A percentile compares a stretch with the other conserved stretches of the same genome.
phyloP scores from a whole-genome alignment of 1,140 invertebrate species.

The Solen grandis region DNA sequence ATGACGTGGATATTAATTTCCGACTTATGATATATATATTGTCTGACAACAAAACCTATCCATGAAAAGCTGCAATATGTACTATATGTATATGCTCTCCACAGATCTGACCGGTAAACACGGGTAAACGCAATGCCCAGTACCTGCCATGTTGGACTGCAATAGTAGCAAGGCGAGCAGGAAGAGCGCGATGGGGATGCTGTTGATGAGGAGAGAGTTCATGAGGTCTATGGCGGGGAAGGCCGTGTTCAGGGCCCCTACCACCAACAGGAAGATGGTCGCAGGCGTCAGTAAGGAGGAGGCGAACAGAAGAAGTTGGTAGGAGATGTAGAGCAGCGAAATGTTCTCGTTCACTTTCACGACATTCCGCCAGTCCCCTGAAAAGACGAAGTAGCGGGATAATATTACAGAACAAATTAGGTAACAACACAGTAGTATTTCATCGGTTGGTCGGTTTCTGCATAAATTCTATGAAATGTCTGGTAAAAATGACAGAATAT shows the following conservation, averaged over 20 bases:
- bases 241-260: slow-evolving; percentile 85
- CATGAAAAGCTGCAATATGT: no score
- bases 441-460: no score
- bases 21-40: no score
- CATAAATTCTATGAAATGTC: no score
- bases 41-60: no score
- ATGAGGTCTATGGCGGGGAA: slow-evolving; percentile 81
- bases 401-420: no score
- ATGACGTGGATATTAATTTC: no score
- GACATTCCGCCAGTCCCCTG: slow-evolving; percentile 67
- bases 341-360: slow-evolving; percentile 76
- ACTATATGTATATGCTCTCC: no score
- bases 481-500: no score
- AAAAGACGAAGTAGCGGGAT: not conserved
- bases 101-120: no score
- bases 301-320: slow-evolving; percentile 80
- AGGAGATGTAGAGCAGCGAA: slow-evolving; percentile 74
- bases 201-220: slow-evolving; percentile 81
- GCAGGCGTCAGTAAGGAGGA: slow-evolving; percentile 85
- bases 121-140: no score
- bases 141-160: slow-evolving; percentile 82
- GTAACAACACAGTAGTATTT: no score
- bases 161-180: slow-evolving; percentile 82
- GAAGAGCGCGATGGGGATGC: slow-evolving; percentile 82
- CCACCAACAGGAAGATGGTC: slow-evolving; percentile 86